phyloP scores from a whole-genome alignment of 2,797 vertebrate genomes.

The Peromyscus aztecus region DNA sequence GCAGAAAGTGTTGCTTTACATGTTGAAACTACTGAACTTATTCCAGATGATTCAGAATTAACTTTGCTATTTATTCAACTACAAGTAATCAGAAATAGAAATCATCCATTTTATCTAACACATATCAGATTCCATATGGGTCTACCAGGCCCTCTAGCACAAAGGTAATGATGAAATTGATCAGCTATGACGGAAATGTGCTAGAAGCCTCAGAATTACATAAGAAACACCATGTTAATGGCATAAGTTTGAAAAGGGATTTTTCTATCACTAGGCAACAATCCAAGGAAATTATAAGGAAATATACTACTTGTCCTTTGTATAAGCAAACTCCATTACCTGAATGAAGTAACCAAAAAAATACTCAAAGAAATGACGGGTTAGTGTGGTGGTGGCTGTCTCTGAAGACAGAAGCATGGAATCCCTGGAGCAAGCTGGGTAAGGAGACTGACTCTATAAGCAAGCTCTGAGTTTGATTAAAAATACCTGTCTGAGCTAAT shows the following conservation, averaged over 20 bases:
- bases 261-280: neutral
- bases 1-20: neutral
- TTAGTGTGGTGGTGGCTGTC: neutral
- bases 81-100: neutral
- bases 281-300: neutral
- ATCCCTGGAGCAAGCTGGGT: neutral
- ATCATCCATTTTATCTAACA: neutral
- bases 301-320: neutral
- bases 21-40: neutral
- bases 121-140: neutral
- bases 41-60: neutral
- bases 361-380: neutral
- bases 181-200: neutral
- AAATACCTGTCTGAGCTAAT: neutral
- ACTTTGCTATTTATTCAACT: neutral
- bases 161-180: neutral
- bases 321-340: neutral
- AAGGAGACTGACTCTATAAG: neutral
- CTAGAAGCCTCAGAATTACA: neutral
- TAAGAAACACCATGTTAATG: neutral
- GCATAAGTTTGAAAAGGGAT: neutral
- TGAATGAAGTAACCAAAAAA: neutral
- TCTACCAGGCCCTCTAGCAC: neutral
- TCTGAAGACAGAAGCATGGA: neutral
- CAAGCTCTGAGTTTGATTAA: neutral